Evolutionary conservation across 2,113 vertebrate genomes (phyloP), one percentile per base, ranked within the genome.

Genomic region (Saimiri boliviensis): DNA sequence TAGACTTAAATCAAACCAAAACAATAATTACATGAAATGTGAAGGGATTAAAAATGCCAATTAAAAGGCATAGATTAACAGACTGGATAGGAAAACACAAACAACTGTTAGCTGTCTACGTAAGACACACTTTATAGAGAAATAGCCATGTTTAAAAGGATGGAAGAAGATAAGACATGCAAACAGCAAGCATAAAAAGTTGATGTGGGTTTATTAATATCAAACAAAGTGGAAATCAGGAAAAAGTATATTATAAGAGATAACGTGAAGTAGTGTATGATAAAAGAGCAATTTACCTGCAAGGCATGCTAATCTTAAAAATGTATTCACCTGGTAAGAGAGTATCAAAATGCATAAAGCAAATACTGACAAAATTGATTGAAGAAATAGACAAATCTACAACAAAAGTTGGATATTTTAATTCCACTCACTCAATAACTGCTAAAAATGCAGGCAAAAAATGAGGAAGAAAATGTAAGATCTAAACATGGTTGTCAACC

Each of bases 291-390:
- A 7, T 82, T 81, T 93, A 2, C 42, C 52, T 49, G 60, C 17
- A 47, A 37, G 79, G 20, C 35, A 86, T 11, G 66, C 4, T 37
- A 71, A 63, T 63, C 45, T 12, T 71, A 83, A 94, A 66, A 20
- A 66, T 16, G 1, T 60, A 30, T 68, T 40, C 80, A 86, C 17
- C 56, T 17, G 80, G 49, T 70, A 76, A 66, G 4, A 86, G 56
- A 74, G 4, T 17, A 68, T 71, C 42, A 84, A 96, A 91, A 71
- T 66, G 49, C 40, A 40, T 17, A 45, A 76, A 83, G 70, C n/a
- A 94, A 95, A 86, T 80, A 45, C 4, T 42, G 37, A 77, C 45
- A 92, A 84, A 70, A 63, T 4, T 70, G 10, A 97, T 91, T 35
- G 45, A 30, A 60, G 27, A 97, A 42, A 92, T 10, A 54, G 21